These are phyloP conservation scores for Phaethon lepturus DNA, from an alignment of 2,113 vertebrate genomes.

Conservation along the genomic window DNA sequence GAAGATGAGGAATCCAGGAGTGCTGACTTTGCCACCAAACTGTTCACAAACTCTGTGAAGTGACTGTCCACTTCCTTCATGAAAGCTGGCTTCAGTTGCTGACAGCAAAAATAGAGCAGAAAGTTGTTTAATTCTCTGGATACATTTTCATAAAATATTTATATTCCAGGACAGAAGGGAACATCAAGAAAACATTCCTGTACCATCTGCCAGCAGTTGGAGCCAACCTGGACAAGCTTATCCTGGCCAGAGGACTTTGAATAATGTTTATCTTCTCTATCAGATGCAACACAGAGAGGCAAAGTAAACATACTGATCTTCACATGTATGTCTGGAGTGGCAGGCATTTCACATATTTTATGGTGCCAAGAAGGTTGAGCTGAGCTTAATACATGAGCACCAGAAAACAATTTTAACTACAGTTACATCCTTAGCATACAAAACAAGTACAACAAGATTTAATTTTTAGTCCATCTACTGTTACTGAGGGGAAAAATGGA, in stretches of 20 bases:
- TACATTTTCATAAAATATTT: not conserved
- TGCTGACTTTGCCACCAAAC: conserved; percentile 86
- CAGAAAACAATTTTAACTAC: not conserved
- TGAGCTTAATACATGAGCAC: not conserved
- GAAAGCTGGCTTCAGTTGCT: conserved; percentile 90
- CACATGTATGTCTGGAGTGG: not conserved
- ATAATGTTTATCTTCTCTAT: not conserved
- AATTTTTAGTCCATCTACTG: not conserved
- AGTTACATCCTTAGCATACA: not conserved
- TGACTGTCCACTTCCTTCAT: conserved; percentile 90
- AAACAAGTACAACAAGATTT: not conserved
- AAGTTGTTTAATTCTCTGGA: not conserved
- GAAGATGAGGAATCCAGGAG: conserved; percentile 79
- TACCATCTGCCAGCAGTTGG: not conserved
- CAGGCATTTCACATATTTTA: not conserved
- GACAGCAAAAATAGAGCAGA: not conserved
- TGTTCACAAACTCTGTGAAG: conserved; percentile 90
- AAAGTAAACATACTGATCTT: not conserved
- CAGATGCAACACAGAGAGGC: not conserved
- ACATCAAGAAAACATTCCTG: not conserved
- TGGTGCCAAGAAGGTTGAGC: not conserved
- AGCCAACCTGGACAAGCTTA: not conserved
- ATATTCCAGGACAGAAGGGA: not conserved
- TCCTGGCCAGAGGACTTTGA: not conserved
- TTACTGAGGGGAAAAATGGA: not conserved